Evolutionary conservation across 37 sponge, comb jelly and placozoan genomes (phyloP).

Genomic region (Corticium candelabrum): DNA sequence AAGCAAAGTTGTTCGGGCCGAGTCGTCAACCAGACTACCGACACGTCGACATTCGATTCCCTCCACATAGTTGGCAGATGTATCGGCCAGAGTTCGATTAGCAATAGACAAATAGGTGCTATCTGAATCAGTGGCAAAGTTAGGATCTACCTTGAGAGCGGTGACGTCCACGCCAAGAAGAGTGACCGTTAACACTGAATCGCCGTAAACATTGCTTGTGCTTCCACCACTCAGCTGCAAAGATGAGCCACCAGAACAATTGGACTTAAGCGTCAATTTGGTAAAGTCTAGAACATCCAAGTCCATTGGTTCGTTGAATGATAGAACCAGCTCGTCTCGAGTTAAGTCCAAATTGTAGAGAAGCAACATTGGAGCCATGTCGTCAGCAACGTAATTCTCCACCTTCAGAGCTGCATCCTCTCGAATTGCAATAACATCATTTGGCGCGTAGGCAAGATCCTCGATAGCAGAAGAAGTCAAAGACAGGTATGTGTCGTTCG

Average conservation of each 20-base stretch:
- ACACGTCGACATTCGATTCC: constrained; percentile 39
- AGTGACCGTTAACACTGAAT: constrained; percentile 23
- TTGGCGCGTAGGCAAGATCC: constrained; percentile 58
- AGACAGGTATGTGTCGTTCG: constrained; percentile 42
- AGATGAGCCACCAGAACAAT: not conserved
- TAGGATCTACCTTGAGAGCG: constrained; percentile 37
- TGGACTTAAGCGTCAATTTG: constrained; percentile 40
- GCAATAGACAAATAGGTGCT: constrained; percentile 49
- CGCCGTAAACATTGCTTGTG: not conserved
- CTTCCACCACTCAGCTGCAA: constrained; percentile 8
- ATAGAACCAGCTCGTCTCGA: constrained; percentile 42
- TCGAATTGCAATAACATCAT: constrained; percentile 15
- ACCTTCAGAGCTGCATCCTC: constrained; percentile 26
- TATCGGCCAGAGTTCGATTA: constrained; percentile 56
- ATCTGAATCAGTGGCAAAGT: constrained; percentile 25
- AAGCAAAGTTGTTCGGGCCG: not conserved
- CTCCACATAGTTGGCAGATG: constrained; percentile 54
- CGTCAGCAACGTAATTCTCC: constrained; percentile 39
- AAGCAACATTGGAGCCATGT: constrained; percentile 32
- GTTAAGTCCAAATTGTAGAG: constrained; percentile 49
- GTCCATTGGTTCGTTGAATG: constrained; percentile 67
- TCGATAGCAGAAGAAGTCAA: constrained; percentile 22
- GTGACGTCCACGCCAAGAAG: constrained; percentile 48
- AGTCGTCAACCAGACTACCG: not conserved
- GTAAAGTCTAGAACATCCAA: constrained; percentile 30